Base-by-base conservation (phyloP, 2,797 vertebrate genomes). In the Chlorospingus flavigularis region DNA sequence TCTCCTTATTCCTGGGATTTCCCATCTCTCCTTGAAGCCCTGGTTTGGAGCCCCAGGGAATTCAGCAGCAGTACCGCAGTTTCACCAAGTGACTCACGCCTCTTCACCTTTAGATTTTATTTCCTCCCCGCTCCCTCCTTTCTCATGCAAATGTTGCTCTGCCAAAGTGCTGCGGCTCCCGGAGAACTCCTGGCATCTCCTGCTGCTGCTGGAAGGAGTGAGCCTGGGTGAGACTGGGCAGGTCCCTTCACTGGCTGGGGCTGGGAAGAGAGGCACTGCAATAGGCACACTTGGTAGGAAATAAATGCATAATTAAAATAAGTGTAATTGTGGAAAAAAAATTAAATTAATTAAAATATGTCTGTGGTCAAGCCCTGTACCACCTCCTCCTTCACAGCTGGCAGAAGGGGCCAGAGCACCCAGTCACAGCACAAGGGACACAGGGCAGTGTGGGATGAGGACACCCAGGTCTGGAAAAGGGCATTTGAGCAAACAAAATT, bases 81-180 rank as follows among this genome's bases (percentile, higher is more conserved):
- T 92, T 95, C 92, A 48, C 42, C 57, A 4, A 86, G 50, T 93
- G 94, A 96, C 80, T 94, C 85, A 94, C 12, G 2, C 25, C 26
- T 67, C 86, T 65, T 95, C 39, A 30, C 68, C 93, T 87, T 93
- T 37, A 15, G 68, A 60, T 67, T 88, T 86, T 24, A 53, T 83
- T 90, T 65, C 55, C 48, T 68, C 72, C 18, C 35, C 2, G 3
- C 48, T 92, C 71, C 24, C 35, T 5, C 7, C 11, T 79, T 92
- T 71, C 76, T 94, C 55, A 58, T 65, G 85, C 63, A 90, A 86
- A 79, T 74, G 37, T 66, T 62, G 5, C 13, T 6, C 47, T 85
- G 79, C 55, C 17, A 6, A 72, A 50, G 53, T 73, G 78, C 68
- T 70, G 43, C 4, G 2, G 68, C 54, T 91, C 72, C 91, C 9